Conservation (phyloP, 2,797 vertebrate species). For the Alauda arvensis region DNA sequence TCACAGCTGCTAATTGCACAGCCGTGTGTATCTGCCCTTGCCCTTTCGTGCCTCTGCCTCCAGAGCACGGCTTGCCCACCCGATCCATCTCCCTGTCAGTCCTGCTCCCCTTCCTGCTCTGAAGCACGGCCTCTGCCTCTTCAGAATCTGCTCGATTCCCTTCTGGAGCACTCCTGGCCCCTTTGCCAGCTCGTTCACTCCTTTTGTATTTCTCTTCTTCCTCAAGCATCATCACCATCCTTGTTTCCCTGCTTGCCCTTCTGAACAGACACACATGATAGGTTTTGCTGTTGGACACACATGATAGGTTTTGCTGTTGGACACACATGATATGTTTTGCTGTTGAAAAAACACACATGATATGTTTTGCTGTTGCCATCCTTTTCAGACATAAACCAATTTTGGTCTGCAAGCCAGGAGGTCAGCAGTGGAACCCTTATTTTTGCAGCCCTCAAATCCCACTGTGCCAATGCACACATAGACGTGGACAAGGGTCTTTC, state of each 20-base stretch:
- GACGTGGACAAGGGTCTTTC: not conserved
- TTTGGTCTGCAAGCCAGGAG: not conserved
- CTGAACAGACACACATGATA: not conserved
- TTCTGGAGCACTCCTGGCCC: not conserved
- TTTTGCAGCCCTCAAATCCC: not conserved
- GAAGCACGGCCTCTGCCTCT: not conserved
- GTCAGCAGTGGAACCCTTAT: not conserved
- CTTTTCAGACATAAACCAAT: not conserved
- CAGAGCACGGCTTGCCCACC: not conserved
- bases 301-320: not conserved
- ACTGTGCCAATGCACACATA: not conserved
- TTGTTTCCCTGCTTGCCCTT: not conserved
- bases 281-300: not conserved
- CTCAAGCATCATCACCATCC: not conserved
- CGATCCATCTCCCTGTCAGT: not conserved
- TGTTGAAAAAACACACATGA: not conserved
- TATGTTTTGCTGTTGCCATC: not conserved
- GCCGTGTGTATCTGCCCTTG: not conserved
- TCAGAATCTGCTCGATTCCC: not conserved
- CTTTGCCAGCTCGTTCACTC: not conserved
- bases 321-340: not conserved
- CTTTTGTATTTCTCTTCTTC: not conserved
- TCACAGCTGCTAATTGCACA: conserved; percentile 27
- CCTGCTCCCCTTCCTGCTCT: not conserved
- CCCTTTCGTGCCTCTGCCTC: not conserved